phyloP scores from a whole-genome alignment of 1,140 invertebrate species.

The Atta texana region DNA sequence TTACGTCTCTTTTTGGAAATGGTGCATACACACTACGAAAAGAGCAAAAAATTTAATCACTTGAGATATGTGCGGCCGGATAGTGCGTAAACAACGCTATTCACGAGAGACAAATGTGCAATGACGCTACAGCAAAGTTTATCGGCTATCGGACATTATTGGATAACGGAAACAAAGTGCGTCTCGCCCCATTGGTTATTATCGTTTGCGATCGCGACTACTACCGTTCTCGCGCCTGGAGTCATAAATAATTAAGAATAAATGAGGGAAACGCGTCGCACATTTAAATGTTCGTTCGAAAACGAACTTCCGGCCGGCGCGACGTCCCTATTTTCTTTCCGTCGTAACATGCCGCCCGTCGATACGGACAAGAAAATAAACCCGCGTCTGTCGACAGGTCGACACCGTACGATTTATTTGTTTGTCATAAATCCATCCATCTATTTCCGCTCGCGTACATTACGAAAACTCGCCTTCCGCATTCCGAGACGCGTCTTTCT shows the following conservation, averaged over 20 bases:
- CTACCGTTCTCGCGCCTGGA: neutral
- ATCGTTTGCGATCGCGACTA: constrained; percentile 39
- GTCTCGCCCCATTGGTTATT: constrained; percentile 32
- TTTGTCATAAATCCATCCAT: constrained; percentile 61
- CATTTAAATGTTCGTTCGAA: neutral
- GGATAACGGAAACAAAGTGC: constrained; percentile 55
- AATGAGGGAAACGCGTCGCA: constrained; percentile 29
- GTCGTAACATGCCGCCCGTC: neutral
- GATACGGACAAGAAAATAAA: constrained; percentile 64
- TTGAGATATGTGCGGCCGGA: neutral
- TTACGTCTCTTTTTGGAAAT: constrained; percentile 3
- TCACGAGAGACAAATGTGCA: constrained; percentile 43
- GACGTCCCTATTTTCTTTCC: constrained; percentile 21
- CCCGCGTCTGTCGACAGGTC: constrained; percentile 51
- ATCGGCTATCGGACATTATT: constrained; percentile 48
- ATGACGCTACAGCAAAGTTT: constrained; percentile 21
- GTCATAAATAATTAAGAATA: constrained; percentile 53
- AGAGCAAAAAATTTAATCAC: constrained; percentile 34
- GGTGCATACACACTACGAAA: neutral
- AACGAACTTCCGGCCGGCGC: neutral
- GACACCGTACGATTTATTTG: constrained; percentile 62
- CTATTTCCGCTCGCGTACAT: constrained; percentile 46
- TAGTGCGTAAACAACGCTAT: constrained; percentile 25
- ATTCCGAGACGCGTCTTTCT: neutral
- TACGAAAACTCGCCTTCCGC: constrained; percentile 11